A percentile compares a stretch with the other conserved stretches of the same genome.
Conservation (phyloP, 2,113 vertebrate genomes). For the Ginglymostoma cirratum region DNA sequence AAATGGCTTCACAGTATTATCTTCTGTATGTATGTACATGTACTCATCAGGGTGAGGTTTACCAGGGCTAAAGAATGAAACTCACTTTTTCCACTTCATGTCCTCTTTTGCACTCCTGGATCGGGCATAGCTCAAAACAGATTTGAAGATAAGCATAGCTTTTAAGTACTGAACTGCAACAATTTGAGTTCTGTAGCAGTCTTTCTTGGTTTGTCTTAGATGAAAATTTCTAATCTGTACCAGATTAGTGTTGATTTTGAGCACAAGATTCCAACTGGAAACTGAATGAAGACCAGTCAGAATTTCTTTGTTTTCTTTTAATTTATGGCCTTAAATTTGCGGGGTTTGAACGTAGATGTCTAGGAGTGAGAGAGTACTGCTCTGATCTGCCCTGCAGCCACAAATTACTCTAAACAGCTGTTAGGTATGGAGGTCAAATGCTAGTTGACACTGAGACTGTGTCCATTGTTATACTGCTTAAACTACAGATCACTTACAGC, state of each 20-base stretch:
- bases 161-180: not conserved
- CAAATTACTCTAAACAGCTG: not conserved
- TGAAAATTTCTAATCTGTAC: not conserved
- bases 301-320: not conserved
- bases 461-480: not conserved
- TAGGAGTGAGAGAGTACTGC: not conserved
- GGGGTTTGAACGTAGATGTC: not conserved
- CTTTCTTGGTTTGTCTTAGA: not conserved
- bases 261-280: not conserved
- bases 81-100: not conserved
- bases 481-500: not conserved
- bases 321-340: not conserved
- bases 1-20: slow-evolving; percentile 17
- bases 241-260: slow-evolving; percentile 8
- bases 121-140: not conserved
- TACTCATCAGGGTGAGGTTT: not conserved
- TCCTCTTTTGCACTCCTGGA: slow-evolving; percentile 1
- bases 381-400: not conserved
- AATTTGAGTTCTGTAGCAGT: not conserved
- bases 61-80: slow-evolving; percentile 28
- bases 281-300: not conserved
- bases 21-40: not conserved
- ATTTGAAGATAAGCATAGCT: not conserved
- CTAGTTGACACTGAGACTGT: not conserved
- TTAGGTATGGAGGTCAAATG: not conserved